Evolutionary conservation across 2,888 invertebrate genomes (phyloP).

Genomic region (Marronus borbonicus): DNA sequence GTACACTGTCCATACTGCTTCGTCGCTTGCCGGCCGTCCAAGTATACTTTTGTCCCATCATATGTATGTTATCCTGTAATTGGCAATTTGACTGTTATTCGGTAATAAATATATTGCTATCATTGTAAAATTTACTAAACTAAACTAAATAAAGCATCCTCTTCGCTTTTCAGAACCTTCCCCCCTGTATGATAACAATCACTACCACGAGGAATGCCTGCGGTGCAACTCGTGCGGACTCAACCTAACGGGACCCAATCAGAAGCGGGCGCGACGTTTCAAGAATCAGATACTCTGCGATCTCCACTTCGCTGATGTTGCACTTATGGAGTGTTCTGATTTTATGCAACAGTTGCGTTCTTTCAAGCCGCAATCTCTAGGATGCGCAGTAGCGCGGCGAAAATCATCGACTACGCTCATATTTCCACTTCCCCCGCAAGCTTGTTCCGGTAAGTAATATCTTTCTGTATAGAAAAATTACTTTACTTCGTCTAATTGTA

Average conservation of each 20-base stretch:
- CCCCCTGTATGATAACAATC: conserved; percentile 94
- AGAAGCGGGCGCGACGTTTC: conserved; percentile 75
- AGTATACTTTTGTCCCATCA: too few relatives aligned
- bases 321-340: conserved; percentile 97
- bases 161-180: conserved; percentile 83
- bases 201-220: conserved; percentile 97
- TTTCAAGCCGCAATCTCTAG: conserved; percentile 96
- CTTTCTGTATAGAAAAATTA: too few relatives aligned
- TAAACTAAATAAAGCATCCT: background rate
- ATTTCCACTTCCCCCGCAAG: conserved; percentile 94
- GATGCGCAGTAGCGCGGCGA: conserved; percentile 94
- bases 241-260: conserved; percentile 93
- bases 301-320: conserved; percentile 96
- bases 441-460: conserved; percentile 85
- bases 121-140: too few relatives aligned
- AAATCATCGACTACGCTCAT: conserved; percentile 95
- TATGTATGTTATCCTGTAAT: too few relatives aligned
- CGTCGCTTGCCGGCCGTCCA: too few relatives aligned
- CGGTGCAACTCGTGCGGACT: conserved; percentile 96
- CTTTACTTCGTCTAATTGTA: too few relatives aligned
- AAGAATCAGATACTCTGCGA: conserved; percentile 96
- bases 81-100: too few relatives aligned
- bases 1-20: too few relatives aligned
- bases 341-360: conserved; percentile 97
- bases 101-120: too few relatives aligned